A percentile compares a stretch with the other conserved stretches of the same genome.
These are phyloP conservation scores for Oreochromis aureus DNA, from an alignment of 2,113 vertebrate genomes.

Conservation along the genomic window DNA sequence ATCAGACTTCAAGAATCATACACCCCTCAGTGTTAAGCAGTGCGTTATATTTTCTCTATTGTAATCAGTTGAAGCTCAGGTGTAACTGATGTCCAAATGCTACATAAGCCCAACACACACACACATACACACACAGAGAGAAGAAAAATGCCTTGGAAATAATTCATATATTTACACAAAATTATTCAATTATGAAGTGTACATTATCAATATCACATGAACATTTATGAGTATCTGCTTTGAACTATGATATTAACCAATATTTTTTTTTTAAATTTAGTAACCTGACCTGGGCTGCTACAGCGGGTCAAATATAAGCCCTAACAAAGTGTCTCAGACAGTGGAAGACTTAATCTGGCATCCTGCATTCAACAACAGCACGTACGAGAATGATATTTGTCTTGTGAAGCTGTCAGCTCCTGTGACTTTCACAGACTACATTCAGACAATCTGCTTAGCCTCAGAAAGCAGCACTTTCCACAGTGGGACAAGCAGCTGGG, in stretches of 20 bases:
- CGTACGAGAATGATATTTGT: background rate
- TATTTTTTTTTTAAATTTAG: background rate
- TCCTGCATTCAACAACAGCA: too few species aligned
- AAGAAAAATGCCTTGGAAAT: too few species aligned
- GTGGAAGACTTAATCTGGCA: background rate
- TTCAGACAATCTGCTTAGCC: slow-evolving; percentile 1
- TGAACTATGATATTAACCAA: background rate
- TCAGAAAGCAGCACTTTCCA: background rate
- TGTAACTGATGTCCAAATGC: too few species aligned
- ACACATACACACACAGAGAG: too few species aligned
- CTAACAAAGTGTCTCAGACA: background rate
- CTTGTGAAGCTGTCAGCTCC: slow-evolving; percentile 44
- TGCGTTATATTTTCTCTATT: too few species aligned
- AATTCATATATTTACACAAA: too few species aligned
- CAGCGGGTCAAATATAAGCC: background rate
- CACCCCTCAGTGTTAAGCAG: too few species aligned
- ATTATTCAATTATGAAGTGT: background rate
- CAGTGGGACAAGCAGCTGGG: background rate
- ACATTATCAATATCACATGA: background rate
- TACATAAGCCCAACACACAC: too few species aligned
- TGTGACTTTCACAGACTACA: background rate
- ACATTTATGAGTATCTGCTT: background rate
- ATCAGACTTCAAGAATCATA: too few species aligned
- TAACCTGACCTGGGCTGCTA: background rate
- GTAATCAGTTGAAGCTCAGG: too few species aligned